phyloP scores from a whole-genome alignment of 2,888 invertebrate genomes.

The Deroplatys truncata region DNA sequence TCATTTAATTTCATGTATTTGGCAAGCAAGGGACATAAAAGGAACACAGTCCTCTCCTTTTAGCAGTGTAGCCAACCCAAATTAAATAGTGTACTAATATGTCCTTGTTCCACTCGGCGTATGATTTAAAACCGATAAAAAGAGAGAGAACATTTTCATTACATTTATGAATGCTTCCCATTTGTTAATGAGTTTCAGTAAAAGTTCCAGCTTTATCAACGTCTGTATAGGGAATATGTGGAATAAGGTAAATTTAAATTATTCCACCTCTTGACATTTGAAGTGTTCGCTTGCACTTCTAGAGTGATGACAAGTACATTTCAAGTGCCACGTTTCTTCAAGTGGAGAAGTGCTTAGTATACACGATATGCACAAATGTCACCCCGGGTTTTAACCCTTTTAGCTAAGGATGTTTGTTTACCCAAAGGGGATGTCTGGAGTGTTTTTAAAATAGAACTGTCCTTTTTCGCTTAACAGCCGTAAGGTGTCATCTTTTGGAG shows the following conservation, averaged over 20 bases:
- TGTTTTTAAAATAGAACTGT: neutral
- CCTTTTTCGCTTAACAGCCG: neutral
- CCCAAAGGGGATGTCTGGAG: neutral
- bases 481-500: neutral
- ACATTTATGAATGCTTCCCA: neutral
- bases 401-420: neutral
- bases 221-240: no score
- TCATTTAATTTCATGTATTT: no score
- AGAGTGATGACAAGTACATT: neutral
- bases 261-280: neutral
- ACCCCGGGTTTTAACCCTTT: neutral
- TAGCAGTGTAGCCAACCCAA: no score
- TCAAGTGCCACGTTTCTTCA: neutral
- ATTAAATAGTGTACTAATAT: no score
- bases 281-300: neutral
- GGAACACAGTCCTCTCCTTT: no score
- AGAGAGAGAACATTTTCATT: neutral
- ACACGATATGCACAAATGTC: neutral
- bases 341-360: neutral
- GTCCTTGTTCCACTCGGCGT: neutral
- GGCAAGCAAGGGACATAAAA: no score
- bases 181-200: neutral
- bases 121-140: neutral
- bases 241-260: neutral
- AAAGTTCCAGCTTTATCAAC: neutral